phyloP scores from a whole-genome alignment of 2,888 invertebrate species.

The Acleris emargana region DNA sequence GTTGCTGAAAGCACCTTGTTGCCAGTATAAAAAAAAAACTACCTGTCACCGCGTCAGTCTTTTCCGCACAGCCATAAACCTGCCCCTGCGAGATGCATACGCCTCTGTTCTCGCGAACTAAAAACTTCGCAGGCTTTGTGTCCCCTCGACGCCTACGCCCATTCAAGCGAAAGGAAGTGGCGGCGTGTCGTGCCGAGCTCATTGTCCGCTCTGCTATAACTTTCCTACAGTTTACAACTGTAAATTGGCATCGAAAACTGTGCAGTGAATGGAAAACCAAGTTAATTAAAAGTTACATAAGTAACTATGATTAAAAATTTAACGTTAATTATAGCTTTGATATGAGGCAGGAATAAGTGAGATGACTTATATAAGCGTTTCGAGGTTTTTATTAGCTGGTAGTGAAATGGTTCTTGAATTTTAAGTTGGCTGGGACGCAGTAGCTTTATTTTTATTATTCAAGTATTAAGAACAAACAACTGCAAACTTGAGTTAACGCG shows the following conservation, averaged over 20 bases:
- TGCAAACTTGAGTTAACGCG: conserved; percentile 10
- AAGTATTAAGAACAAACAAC: conserved; percentile 15
- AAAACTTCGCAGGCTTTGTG: neutral
- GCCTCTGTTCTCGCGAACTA: neutral
- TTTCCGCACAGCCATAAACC: neutral
- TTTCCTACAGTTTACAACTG: neutral
- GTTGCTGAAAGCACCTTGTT: no score
- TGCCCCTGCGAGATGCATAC: neutral
- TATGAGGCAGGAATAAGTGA: no score
- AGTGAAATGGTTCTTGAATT: neutral
- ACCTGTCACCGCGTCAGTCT: neutral
- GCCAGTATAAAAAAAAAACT: no score
- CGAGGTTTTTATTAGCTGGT: no score
- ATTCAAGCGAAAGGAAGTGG: neutral
- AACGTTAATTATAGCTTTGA: no score
- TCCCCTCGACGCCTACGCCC: neutral
- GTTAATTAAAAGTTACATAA: conserved; percentile 2
- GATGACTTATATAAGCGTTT: no score
- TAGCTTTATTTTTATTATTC: neutral
- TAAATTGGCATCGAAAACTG: neutral
- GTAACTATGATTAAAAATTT: no score
- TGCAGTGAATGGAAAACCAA: neutral
- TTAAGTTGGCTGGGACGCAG: neutral
- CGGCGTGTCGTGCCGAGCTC: neutral
- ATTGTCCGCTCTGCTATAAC: neutral